Evolutionary conservation across 2,888 invertebrate genomes (phyloP).

Genomic region (Caenorhabditis zanzibari): DNA sequence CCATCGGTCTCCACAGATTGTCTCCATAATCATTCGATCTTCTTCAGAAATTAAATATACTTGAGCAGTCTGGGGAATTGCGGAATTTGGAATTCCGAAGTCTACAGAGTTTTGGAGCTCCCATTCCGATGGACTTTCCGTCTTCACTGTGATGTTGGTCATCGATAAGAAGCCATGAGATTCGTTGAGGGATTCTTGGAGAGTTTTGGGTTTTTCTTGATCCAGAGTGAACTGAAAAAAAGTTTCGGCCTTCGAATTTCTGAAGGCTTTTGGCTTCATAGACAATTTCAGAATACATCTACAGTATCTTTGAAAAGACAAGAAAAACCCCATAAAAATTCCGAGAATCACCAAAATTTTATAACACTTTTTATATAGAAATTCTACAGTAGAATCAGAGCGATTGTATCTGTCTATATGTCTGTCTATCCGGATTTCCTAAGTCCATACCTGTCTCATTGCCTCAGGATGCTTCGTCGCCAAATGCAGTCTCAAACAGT

Average conservation of each 20-base stretch:
- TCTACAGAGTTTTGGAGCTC: background rate
- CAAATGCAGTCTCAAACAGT: conserved; percentile 7
- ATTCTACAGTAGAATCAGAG: too few relatives aligned
- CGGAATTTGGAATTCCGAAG: background rate
- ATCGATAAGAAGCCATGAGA: too few relatives aligned
- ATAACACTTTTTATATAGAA: too few relatives aligned
- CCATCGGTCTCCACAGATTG: background rate
- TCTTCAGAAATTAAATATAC: background rate
- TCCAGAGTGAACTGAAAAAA: background rate
- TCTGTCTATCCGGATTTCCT: too few relatives aligned
- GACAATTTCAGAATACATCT: background rate
- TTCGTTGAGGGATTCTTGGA: too few relatives aligned
- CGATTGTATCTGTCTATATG: too few relatives aligned
- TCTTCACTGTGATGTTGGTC: too few relatives aligned
- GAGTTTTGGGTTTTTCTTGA: too few relatives aligned
- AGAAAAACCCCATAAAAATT: too few relatives aligned
- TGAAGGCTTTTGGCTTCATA: too few relatives aligned
- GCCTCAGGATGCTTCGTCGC: background rate
- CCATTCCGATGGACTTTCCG: too few relatives aligned
- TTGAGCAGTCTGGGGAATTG: background rate
- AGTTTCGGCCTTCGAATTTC: background rate
- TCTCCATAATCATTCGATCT: background rate
- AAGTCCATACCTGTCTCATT: background rate
- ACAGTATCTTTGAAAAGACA: background rate
- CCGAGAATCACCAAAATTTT: too few relatives aligned